Percentiles rank a stretch among this genome's conserved stretches.
Evolutionary conservation across 2,797 vertebrate species (phyloP).

Genomic region (Alosa sapidissima): DNA sequence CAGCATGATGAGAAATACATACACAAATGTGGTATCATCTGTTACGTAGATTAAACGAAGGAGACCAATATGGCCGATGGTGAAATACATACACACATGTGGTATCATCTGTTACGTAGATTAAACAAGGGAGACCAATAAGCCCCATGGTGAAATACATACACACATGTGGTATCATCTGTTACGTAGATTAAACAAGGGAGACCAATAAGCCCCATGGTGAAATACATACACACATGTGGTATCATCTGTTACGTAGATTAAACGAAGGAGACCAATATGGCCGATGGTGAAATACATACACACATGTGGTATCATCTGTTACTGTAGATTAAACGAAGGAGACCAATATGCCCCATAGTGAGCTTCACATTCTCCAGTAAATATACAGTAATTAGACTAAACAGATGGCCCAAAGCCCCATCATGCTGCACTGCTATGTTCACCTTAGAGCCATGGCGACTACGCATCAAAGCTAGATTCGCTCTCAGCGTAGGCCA

Average conservation of each 20-base stretch:
- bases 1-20: no score
- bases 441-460: constrained; percentile 31
- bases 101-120: no score
- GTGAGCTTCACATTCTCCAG: constrained; percentile 32
- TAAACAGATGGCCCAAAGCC: constrained; percentile 50
- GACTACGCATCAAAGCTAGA: background rate
- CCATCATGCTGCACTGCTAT: constrained; percentile 43
- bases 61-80: constrained; percentile 11
- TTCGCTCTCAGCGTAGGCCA: constrained; percentile 26
- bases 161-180: background rate
- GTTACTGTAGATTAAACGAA: background rate
- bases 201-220: constrained; percentile 11
- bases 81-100: background rate
- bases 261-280: no score
- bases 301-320: background rate
- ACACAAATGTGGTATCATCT: background rate
- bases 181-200: background rate
- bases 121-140: no score
- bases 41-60: background rate
- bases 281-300: no score
- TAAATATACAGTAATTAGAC: background rate
- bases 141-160: no score
- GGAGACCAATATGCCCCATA: constrained; percentile 3
- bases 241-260: no score
- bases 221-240: background rate